Conservation (phyloP, 2,113 vertebrate genomes). For the Lophotis ruficrista region DNA sequence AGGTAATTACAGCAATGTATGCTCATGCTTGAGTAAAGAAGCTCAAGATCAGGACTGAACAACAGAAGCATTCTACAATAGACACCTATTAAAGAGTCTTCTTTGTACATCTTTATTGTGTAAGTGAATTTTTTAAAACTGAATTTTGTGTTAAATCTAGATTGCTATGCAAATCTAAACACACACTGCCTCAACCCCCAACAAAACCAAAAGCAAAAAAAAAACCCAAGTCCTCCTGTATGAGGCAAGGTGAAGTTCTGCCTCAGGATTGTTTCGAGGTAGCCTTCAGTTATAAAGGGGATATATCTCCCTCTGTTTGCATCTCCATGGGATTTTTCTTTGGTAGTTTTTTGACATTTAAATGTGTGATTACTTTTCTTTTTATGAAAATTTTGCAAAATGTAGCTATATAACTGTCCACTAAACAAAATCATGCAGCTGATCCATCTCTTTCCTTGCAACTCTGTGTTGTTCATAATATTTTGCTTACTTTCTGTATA, state of each 20-base stretch:
- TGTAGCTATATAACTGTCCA: background rate
- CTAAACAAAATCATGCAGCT: background rate
- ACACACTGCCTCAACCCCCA: background rate
- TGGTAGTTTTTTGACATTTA: background rate
- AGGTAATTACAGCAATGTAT: background rate
- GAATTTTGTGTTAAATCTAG: background rate
- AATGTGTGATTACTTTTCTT: background rate
- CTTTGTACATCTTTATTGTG: background rate
- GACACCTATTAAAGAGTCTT: background rate
- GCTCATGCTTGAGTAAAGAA: background rate
- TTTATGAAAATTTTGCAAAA: background rate
- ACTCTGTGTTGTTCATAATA: background rate
- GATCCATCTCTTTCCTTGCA: background rate
- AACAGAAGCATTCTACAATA: background rate
- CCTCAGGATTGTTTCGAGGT: background rate
- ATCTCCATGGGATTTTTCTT: background rate
- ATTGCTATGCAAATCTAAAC: background rate
- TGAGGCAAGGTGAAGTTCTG: background rate
- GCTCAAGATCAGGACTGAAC: background rate
- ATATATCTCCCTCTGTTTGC: background rate
- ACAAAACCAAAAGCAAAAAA: background rate
- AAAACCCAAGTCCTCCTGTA: background rate
- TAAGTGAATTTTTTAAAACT: background rate
- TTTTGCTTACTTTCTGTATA: background rate
- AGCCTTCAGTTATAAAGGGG: background rate